Conservation (phyloP, 2,113 vertebrate species). For the Chloroceryle aenea region DNA sequence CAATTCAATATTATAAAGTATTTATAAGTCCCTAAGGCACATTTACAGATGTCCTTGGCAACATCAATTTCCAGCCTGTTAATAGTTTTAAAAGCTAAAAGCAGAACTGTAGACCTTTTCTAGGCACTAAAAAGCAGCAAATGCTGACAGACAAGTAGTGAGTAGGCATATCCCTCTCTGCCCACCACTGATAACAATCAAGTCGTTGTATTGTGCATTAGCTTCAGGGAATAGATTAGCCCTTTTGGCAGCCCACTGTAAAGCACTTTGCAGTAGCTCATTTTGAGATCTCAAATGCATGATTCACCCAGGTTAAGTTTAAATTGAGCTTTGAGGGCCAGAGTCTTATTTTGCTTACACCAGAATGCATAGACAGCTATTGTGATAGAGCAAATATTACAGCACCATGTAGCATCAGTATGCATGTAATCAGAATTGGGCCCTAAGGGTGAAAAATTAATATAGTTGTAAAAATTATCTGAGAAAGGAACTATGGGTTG, state of each 20-base stretch:
- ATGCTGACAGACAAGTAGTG: constrained; percentile 56
- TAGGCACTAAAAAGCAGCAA: constrained; percentile 42
- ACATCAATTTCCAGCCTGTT: constrained; percentile 64
- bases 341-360: constrained; percentile 17
- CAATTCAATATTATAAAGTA: constrained; percentile 62
- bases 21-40: constrained; percentile 54
- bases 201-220: constrained; percentile 48
- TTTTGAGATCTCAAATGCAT: constrained; percentile 53
- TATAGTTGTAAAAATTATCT: neutral
- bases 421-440: neutral
- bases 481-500: neutral
- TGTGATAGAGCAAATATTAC: neutral
- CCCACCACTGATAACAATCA: constrained; percentile 61
- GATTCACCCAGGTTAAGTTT: constrained; percentile 58
- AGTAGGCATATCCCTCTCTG: constrained; percentile 59
- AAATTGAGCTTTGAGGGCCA: constrained; percentile 17
- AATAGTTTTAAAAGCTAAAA: constrained; percentile 72
- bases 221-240: constrained; percentile 53
- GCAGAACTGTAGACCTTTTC: constrained; percentile 50
- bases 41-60: constrained; percentile 55
- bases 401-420: rapidly evolving
- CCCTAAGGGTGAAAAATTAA: neutral
- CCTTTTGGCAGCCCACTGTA: constrained; percentile 47
- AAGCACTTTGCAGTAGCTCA: constrained; percentile 66
- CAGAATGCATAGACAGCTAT: neutral